Base-by-base conservation (phyloP, 1,140 invertebrate genomes). In the Neotoxoptera formosana region DNA sequence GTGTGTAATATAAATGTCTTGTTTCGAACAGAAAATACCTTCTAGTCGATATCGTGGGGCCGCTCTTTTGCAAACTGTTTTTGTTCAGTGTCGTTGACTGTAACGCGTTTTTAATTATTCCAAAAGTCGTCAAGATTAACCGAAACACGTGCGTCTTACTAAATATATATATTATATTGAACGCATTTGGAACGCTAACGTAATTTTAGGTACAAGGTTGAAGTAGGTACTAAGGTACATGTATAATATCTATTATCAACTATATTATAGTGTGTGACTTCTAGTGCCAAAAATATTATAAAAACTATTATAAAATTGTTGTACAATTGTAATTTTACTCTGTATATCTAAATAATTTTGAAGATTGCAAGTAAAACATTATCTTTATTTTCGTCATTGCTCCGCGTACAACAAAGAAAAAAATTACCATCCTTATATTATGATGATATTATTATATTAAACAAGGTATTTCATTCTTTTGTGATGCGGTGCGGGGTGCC, bases 281-380 rank as follows among this genome's bases (percentile, higher is more conserved):
- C 1, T 1, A 76, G 60, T 36, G 25, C 48, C n/a, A 34, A 53
- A 89, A 87, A 51, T 87, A 51, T 48, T 48, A 53, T 89, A 53
- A 53, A 51, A 56, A 89, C 36, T 56, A 89, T 89, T 34, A 25
- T 89, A 89, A 36, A 89, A 89, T 89, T 51, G 17, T 14, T 51
- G 48, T 51, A 20, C 48, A 51, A 51, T 51, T 36, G 87, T 23
- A 36, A 36, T 56, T 89, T 56, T 23, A 14, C 14, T 53, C 34
- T 1, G 48, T 88, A 23, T 34, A 23, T 53, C 2, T 60, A 30
- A 51, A 88, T 30, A 60, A 67, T 60, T 90, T 90, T 34, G 87
- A 36, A 8, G 34, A 41, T 41, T 90, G 23, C n/a, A 45, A 45
- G 36, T 60, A 53, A 45, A 90, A 90, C 45, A 45, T 90, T 45